These are phyloP conservation scores for Misgurnus mizolepis DNA, from an alignment of 2,113 vertebrate genomes.

Conservation along the genomic window DNA sequence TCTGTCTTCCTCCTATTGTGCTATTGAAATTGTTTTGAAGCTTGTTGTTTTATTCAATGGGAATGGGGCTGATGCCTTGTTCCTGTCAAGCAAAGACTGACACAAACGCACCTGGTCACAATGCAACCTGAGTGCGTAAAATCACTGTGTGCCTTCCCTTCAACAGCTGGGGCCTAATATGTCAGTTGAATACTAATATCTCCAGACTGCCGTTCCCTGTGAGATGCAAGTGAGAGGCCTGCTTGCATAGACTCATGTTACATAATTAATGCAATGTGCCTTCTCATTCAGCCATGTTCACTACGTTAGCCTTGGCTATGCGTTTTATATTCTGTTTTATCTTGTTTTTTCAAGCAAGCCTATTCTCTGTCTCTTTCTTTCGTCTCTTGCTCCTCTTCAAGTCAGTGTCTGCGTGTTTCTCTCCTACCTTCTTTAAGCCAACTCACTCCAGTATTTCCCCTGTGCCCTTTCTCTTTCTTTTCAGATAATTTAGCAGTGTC, in stretches of 20 bases:
- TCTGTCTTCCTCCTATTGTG: constrained; percentile 19
- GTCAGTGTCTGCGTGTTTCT: constrained; percentile 6
- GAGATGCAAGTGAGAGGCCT: constrained; percentile 52
- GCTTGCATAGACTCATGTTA: constrained; percentile 66
- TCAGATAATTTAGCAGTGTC: constrained; percentile 59
- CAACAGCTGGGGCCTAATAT: constrained; percentile 51
- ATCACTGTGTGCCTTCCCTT: constrained; percentile 55
- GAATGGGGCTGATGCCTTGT: constrained; percentile 55
- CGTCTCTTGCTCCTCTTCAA: background rate
- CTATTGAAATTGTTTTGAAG: constrained; percentile 30
- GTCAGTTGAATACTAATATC: constrained; percentile 58
- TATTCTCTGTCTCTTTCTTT: constrained; percentile 43
- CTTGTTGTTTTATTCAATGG: constrained; percentile 46
- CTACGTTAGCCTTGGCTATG: constrained; percentile 66
- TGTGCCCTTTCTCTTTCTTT: background rate
- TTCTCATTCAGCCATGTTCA: constrained; percentile 72
- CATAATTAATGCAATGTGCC: constrained; percentile 77
- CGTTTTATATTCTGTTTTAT: constrained; percentile 77
- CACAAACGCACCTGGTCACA: constrained; percentile 49
- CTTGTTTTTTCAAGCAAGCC: constrained; percentile 57
- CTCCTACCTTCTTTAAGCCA: constrained; percentile 7
- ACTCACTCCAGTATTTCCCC: constrained; percentile 26
- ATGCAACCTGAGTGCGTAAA: constrained; percentile 47
- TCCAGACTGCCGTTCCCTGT: constrained; percentile 60
- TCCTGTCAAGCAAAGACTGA: constrained; percentile 46